Evolutionary conservation across 2,113 vertebrate species (phyloP).

Genomic region (Myotis yumanensis): DNA sequence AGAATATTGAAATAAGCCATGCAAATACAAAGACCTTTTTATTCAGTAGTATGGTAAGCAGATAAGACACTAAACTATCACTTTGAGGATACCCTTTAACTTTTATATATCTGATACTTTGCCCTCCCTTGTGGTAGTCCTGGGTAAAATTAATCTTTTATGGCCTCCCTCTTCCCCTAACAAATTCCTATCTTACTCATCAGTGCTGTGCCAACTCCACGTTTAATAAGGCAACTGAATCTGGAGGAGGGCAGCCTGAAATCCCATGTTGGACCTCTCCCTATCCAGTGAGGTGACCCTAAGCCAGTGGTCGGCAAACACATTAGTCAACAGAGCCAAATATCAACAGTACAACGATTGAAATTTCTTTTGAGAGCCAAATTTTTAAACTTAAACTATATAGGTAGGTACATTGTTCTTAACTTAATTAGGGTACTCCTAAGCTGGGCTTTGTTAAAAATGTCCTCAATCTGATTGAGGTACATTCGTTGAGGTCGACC

Average conservation of each 20-base stretch:
- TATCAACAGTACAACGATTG: too few species aligned
- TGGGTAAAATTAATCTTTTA: not conserved
- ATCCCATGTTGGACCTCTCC: not conserved
- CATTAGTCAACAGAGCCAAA: too few species aligned
- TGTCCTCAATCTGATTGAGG: too few species aligned
- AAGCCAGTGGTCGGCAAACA: not conserved
- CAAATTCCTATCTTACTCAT: not conserved
- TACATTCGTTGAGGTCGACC: too few species aligned
- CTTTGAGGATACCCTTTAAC: not conserved
- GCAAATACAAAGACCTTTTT: not conserved
- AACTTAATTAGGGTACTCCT: too few species aligned
- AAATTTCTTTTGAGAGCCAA: too few species aligned
- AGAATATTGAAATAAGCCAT: slow-evolving; percentile 39
- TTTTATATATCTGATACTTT: not conserved
- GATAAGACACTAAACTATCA: not conserved
- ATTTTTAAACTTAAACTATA: too few species aligned
- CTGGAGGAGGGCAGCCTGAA: not conserved
- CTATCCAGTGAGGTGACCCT: not conserved
- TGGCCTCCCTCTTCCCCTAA: not conserved
- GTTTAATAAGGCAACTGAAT: not conserved
- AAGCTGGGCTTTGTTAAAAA: too few species aligned
- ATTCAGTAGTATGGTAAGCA: not conserved
- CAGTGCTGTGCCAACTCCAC: not conserved
- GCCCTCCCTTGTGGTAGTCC: not conserved
- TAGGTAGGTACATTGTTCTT: too few species aligned